A percentile compares a stretch with the other conserved stretches of the same genome.
These are phyloP conservation scores for Anseranas semipalmata DNA, from an alignment of 2,113 vertebrate species.

Conservation along the genomic window DNA sequence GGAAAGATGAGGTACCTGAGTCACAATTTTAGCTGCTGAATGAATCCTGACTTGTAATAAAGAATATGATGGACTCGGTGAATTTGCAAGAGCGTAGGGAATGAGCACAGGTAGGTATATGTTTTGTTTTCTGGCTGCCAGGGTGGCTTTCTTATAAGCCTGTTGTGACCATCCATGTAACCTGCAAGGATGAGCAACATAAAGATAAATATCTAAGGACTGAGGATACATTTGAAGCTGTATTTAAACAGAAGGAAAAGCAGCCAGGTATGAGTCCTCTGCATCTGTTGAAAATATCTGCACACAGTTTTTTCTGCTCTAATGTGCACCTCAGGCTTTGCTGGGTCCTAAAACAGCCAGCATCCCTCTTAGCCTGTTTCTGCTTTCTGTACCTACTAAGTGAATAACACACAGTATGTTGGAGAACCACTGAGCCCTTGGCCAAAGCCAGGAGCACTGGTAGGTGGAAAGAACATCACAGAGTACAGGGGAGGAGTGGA, in stretches of 20 bases:
- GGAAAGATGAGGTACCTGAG: background rate
- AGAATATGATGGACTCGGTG: background rate
- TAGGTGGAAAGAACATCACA: background rate
- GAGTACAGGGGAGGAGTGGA: background rate
- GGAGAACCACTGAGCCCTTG: background rate
- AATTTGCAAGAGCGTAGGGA: background rate
- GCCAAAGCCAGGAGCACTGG: background rate
- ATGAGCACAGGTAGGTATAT: background rate
- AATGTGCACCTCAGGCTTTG: background rate
- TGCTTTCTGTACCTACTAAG: background rate
- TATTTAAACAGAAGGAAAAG: background rate
- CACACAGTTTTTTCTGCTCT: background rate
- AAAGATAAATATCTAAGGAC: background rate
- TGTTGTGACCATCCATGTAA: background rate
- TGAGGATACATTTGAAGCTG: background rate
- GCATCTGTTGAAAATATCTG: background rate
- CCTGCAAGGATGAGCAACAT: background rate
- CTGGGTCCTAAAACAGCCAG: background rate
- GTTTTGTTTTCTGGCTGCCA: background rate
- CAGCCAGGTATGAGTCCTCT: background rate
- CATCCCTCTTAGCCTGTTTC: background rate
- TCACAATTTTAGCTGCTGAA: background rate
- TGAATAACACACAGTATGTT: fast-evolving
- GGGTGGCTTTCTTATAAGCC: background rate
- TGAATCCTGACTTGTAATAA: background rate